Conservation (phyloP, 2,888 invertebrate genomes). For the Tupiocoris notatus region DNA sequence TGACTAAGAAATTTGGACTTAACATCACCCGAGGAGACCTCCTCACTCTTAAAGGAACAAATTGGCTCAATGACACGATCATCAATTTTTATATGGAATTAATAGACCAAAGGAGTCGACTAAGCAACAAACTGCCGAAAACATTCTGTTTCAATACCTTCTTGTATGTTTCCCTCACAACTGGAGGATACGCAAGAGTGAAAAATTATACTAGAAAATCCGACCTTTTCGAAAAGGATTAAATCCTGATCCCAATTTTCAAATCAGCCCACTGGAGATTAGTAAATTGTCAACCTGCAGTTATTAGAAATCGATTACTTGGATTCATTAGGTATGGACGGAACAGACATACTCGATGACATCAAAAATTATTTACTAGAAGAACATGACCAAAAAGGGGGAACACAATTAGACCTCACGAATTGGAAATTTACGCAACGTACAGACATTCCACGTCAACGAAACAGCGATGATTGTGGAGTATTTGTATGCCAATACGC, state of each 20-base stretch:
- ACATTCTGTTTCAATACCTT: no score
- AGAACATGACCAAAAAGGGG: background rate
- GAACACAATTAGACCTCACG: background rate
- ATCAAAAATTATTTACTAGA: background rate
- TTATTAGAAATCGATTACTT: background rate
- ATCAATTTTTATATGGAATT: no score
- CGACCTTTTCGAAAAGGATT: slow-evolving; percentile 6
- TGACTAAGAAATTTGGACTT: no score
- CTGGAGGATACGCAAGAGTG: background rate
- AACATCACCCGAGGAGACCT: no score
- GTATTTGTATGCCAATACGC: slow-evolving; percentile 1
- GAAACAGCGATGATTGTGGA: slow-evolving; percentile 1
- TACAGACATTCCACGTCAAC: background rate
- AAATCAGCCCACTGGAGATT: background rate
- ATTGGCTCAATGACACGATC: no score
- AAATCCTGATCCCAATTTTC: background rate
- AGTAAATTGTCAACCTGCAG: background rate
- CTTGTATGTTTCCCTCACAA: no score
- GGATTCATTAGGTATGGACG: background rate
- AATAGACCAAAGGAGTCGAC: no score
- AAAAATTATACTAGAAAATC: slow-evolving; percentile 1
- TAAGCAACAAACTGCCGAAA: no score
- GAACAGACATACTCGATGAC: background rate
- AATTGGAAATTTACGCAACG: background rate
- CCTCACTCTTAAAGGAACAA: no score